phyloP scores from a whole-genome alignment of 2,888 invertebrate genomes.

The Hirtodrosophila duncani region DNA sequence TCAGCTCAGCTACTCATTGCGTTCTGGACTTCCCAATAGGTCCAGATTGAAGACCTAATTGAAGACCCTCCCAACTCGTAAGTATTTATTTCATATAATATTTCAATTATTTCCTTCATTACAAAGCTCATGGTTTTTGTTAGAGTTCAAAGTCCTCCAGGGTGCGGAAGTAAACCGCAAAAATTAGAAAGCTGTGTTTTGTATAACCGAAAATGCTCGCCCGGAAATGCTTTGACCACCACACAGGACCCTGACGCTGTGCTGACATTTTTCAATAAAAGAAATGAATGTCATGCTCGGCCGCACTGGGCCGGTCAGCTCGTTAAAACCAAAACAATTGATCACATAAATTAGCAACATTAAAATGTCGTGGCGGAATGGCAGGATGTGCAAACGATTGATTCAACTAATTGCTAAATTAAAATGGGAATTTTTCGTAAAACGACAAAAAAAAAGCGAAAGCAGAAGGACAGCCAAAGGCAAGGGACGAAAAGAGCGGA shows the following conservation, averaged over 20 bases:
- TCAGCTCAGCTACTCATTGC: too few relatives aligned
- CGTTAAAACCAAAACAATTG: slow-evolving; percentile 70
- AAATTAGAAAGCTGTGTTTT: slow-evolving; percentile 17
- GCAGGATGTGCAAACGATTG: slow-evolving; percentile 67
- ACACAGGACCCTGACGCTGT: slow-evolving; percentile 27
- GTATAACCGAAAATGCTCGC: background rate
- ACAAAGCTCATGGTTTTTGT: too few relatives aligned
- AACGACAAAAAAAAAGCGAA: slow-evolving; percentile 23
- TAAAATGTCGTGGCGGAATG: slow-evolving; percentile 41
- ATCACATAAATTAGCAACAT: slow-evolving; percentile 68
- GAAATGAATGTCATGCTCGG: slow-evolving; percentile 31
- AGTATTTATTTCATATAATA: too few relatives aligned
- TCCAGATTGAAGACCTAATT: too few relatives aligned
- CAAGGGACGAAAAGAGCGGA: slow-evolving; percentile 22
- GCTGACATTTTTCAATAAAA: slow-evolving; percentile 48
- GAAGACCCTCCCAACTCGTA: too few relatives aligned
- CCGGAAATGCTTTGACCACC: slow-evolving; percentile 41
- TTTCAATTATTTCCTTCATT: too few relatives aligned
- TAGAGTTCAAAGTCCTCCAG: too few relatives aligned
- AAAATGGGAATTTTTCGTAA: slow-evolving; percentile 47
- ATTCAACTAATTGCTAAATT: slow-evolving; percentile 68
- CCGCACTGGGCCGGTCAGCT: too few relatives aligned
- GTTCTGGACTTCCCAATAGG: too few relatives aligned
- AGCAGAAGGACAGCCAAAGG: background rate
- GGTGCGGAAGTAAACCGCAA: slow-evolving; percentile 14